These are phyloP conservation scores for Ctenochaetus hawaiiensis DNA, from an alignment of 2,797 vertebrate species.

Conservation along the genomic window DNA sequence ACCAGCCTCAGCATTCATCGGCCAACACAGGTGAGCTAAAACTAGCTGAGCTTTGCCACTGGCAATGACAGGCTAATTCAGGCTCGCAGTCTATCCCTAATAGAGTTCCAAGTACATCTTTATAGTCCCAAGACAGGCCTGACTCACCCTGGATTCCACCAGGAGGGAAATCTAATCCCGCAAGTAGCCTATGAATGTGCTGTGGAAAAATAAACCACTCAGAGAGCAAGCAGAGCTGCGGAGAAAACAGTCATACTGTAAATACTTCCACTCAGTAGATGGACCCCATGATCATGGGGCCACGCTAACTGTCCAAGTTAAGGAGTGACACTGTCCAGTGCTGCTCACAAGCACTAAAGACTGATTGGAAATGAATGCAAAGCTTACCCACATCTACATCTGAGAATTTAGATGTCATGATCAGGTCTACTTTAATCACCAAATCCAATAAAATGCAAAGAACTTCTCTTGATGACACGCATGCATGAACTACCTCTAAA, in stretches of 20 bases:
- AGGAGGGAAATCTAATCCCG: conserved; percentile 66
- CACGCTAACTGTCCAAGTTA: conserved; percentile 33
- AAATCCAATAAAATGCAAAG: not conserved
- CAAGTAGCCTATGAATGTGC: conserved; percentile 64
- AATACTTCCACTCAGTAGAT: conserved; percentile 63
- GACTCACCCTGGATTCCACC: conserved; percentile 52
- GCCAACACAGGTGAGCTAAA: conserved; percentile 54
- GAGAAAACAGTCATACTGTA: conserved; percentile 71
- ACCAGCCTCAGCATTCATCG: conserved; percentile 58
- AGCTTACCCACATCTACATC: conserved; percentile 11
- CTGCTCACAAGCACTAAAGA: conserved; percentile 14
- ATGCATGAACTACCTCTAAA: conserved; percentile 6
- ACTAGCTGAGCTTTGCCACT: conserved; percentile 41
- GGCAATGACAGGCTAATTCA: conserved; percentile 58
- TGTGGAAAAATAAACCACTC: conserved; percentile 75
- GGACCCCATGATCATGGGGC: conserved; percentile 53
- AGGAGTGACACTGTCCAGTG: conserved; percentile 29
- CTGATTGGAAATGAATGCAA: conserved; percentile 7
- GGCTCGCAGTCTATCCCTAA: conserved; percentile 48
- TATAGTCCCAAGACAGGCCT: conserved; percentile 61
- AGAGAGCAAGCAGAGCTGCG: conserved; percentile 53
- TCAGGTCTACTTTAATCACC: conserved; percentile 13
- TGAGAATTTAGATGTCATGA: not conserved
- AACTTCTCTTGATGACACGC: not conserved
- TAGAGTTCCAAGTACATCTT: conserved; percentile 67